Base-by-base conservation (phyloP, 1,140 invertebrate species). In the Bombus confusus region DNA sequence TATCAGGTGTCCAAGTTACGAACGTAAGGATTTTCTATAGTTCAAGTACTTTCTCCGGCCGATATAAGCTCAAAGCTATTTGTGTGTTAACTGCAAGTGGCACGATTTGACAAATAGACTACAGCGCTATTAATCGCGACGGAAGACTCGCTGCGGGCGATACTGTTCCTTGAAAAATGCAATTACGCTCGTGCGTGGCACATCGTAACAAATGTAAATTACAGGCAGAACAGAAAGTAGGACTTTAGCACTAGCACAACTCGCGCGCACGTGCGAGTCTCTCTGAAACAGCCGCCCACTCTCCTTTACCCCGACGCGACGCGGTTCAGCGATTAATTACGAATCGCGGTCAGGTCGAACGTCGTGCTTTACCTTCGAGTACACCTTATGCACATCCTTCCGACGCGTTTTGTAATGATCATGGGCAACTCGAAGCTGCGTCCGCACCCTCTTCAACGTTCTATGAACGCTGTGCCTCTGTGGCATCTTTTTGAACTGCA, bases 401-500 rank as follows among this genome's bases (percentile, higher is more conserved):
- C 92, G 86, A 76, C 92, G 86, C 66, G 91, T 92, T 59, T 88
- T 90, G 83, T 94, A 95, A 81, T 95, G 93, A 80, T 93, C 92
- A 69, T 94, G 91, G 0, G 95, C 94, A 28, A 94, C 91, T 64
- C 93, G 91, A 18, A 95, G 88, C 83, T 95, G 95, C 4, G 93
- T 94, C 39, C 92, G 90, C 28, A 95, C 94, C 71, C 92, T 90
- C 76, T 95, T 94, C 18, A 95, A 85, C 15, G 93, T 89, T 18
- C 92, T 86, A 80, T 94, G 94, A 28, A 93, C 92, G 77, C 91
- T 93, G 88, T 95, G 93, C 39, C 93, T 82, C 74, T 94, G 93
- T 10, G 92, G 87, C 47, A 92, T 80, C 57, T 86, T 92, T 79
- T 91, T 91, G 5, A 92, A 74, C 22, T 90, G 87, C 22, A 88